Base-by-base conservation (phyloP, 1,140 invertebrate genomes). In the Brachionus plicatilis region DNA sequence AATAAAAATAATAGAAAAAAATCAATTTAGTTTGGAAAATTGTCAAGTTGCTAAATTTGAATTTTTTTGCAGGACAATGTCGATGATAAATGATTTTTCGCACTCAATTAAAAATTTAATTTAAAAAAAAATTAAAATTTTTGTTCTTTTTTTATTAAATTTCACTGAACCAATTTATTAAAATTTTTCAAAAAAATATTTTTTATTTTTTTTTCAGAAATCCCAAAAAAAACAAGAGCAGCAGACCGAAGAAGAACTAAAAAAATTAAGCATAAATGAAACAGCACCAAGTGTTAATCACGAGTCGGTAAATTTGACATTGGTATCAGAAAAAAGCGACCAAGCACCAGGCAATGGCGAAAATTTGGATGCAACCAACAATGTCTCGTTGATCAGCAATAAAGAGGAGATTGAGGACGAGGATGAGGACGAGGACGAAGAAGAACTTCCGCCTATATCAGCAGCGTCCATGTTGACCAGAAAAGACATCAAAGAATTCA, bases 391-490 rank as follows among this genome's bases (percentile, higher is more conserved):
- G 11, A 5, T 29, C 14, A 14, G 20, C 11, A n/a, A 20, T 9
- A 37, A 50, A 80, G 82, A 33, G 50, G 47, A 53, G 14, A 33
- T n/a, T 6, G 83, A 20, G 14, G 43, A 41, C 17, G 47, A 68
- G 56, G 85, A 86, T 27, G 84, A 85, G 29, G 86, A 86, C 29
- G 76, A 85, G 83, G 84, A 85, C 66, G 79, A 41, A 82, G 41
- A 37, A 9, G 65, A 84, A 85, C 66, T 87, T 82, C 86, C 87
- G 8, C 85, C 88, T 4, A 91, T 96, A 75, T 92, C 93, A n/a
- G 92, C 94, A 37, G 94, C 96, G 0, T 94, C 94, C 43, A 95
- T 99, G 93, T 99, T 97, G 97, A 98, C 95, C 0, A 91, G 94
- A 45, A 93, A 94, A 85, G 95, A 96, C 86, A 93, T 98, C n/a